Base-by-base conservation (phyloP, 2,797 vertebrate genomes). In the Lacerta viridis region DNA sequence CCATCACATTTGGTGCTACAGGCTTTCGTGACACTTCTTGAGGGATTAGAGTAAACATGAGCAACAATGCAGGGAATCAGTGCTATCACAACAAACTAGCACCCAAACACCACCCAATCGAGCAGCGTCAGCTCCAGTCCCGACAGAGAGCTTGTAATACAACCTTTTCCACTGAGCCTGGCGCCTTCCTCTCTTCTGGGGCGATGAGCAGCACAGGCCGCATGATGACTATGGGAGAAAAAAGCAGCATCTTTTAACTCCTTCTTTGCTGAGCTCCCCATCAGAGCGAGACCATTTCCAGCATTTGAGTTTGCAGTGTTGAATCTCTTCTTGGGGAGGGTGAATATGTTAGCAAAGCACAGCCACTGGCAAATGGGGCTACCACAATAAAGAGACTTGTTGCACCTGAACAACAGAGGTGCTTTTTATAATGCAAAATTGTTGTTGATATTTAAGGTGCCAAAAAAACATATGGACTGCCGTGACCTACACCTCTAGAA, bases 291-390 rank as follows among this genome's bases (percentile, higher is more conserved):
- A 8, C 94, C 95, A 94, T 96, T 97, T 97, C 86, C 95, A 95
- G 95, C 92, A 93, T 96, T 96, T 95, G 92, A 95, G 96, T 93
- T 89, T 95, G 90, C 41, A 94, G 92, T 84, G 92, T 93, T 91
- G 91, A 93, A 95, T 96, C 96, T 96, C 94, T 96, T 95, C 90
- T 89, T 89, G 96, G 95, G 33, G 90, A 96, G 95, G 96, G 95
- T 50, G 90, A 95, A 92, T 93, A 87, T 95, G 96, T 97, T 96
- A 97, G 95, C 96, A 94, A 96, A 97, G 97, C 96, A 95, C 1
- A 91, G 89, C 79, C 92, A 68, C 90, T 61, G 59, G 18, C 59
- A 17, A 20, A 33, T 64, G 20, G 61, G 61, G 17, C 20, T 50
- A 50, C 50, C 15, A 61, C 18, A 18, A 2, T 20, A 61, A 61